Base-by-base conservation (phyloP, 2,113 vertebrate genomes). In the Cololabis saira region DNA sequence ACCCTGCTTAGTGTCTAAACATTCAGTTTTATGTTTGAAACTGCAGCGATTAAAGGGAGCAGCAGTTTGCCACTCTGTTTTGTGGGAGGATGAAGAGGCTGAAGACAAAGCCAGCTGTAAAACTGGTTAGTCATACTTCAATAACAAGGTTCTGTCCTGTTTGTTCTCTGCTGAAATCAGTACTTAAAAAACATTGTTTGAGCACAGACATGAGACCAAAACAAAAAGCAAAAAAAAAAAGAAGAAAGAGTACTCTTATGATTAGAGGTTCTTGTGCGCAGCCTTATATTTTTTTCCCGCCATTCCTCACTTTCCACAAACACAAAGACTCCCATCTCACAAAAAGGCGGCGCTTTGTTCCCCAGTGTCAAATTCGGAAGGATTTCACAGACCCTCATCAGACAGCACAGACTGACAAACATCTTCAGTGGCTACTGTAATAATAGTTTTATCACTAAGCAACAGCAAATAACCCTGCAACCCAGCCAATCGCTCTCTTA, bases 361-460 rank as follows among this genome's bases (percentile, higher is more conserved):
- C 52, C 65, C 40, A 10, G 72, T 61, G 71, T 69, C 56, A 78
- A 73, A 71, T 84, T 64, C 24, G 83, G 71, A 69, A 73, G 70
- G 64, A 84, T 87, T 90, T 85, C 77, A 74, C 47, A 52, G 58
- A 43, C 40, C 41, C 84, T 85, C 56, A 79, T 89, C 74, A 61
- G 13, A 42, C 42, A 71, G 61, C 70, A 76, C 76, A 74, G 78
- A 66, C 71, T 80, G 76, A 68, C 84, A 84, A 86, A 82, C 80
- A 81, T 85, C 66, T 74, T 79, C 64, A 80, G 62, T 56, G 76
- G 70, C 78, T 72, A 74, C 67, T 77, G 74, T 74, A 82, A 83
- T 79, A 79, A 78, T 55, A 18, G 74, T 76, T 84, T 87, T 73
- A 83, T 90, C 78, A 61, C 84, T 62, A 64, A 82, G 81, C 89